Evolutionary conservation across 2,888 invertebrate genomes (phyloP).

Genomic region (Pegoplata infirma): DNA sequence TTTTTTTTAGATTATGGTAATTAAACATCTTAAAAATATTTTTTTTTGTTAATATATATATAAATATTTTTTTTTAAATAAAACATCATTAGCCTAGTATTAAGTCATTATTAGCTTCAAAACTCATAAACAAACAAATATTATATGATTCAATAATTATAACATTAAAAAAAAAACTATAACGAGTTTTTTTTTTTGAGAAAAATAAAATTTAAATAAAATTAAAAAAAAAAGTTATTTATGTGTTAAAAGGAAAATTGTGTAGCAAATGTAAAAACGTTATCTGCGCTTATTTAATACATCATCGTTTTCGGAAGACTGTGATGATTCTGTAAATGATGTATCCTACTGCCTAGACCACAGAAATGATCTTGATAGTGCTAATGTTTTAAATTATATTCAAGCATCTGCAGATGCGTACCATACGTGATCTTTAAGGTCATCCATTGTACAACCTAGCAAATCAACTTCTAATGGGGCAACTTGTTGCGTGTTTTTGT

Average conservation of each 20-base stretch:
- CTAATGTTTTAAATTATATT: no score
- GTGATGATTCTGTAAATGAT: no score
- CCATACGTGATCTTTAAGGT: no score
- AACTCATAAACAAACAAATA: constrained; percentile 41
- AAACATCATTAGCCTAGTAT: constrained; percentile 44
- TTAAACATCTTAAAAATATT: constrained; percentile 25
- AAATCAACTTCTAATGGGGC: no score
- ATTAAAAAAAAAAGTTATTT: constrained; percentile 7
- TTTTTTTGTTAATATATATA: constrained; percentile 56
- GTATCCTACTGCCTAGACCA: no score
- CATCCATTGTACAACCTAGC: no score
- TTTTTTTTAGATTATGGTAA: constrained; percentile 40
- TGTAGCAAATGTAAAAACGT: no score
- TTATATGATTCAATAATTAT: constrained; percentile 33
- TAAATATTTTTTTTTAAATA: constrained; percentile 41
- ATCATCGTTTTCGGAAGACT: no score
- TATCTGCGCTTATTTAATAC: no score
- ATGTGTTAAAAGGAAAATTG: neutral
- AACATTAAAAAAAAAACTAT: constrained; percentile 37
- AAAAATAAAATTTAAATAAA: constrained; percentile 20
- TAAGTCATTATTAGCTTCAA: constrained; percentile 59
- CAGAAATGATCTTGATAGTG: no score
- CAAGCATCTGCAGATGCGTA: no score
- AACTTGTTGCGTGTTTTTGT: no score
- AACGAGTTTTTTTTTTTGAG: constrained; percentile 26